Conservation (phyloP, 2,888 invertebrate species). For the Vannuccia rotundouncinata region DNA sequence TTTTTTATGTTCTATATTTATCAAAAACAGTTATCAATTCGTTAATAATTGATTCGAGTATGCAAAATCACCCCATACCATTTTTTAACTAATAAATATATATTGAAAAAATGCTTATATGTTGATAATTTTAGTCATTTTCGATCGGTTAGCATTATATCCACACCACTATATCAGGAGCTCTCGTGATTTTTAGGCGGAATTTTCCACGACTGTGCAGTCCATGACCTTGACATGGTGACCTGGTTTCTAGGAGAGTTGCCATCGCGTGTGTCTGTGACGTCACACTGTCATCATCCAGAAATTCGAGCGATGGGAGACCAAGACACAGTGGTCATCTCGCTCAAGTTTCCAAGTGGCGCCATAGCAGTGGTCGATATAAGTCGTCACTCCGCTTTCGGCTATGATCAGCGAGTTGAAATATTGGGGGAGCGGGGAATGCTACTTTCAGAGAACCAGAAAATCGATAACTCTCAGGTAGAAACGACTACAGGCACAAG, state of each 20-base stretch:
- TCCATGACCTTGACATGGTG: constrained; percentile 66
- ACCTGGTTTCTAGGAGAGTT: constrained; percentile 65
- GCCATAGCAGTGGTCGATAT: constrained; percentile 64
- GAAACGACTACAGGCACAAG: too few relatives aligned
- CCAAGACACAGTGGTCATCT: constrained; percentile 63
- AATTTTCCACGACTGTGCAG: constrained; percentile 66
- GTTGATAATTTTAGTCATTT: too few relatives aligned
- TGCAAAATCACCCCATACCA: too few relatives aligned
- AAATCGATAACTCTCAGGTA: too few relatives aligned
- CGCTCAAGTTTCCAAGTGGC: constrained; percentile 64
- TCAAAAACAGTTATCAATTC: too few relatives aligned
- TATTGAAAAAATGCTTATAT: too few relatives aligned
- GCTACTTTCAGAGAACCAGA: constrained; percentile 19
- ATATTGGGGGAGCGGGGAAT: constrained; percentile 43
- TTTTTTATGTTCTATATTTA: too few relatives aligned
- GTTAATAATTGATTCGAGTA: too few relatives aligned
- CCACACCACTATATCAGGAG: too few relatives aligned
- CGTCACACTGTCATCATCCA: constrained; percentile 61
- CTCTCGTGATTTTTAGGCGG: too few relatives aligned
- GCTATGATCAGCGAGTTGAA: constrained; percentile 68
- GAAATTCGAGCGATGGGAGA: constrained; percentile 63
- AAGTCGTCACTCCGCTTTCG: constrained; percentile 63
- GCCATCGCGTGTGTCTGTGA: constrained; percentile 61
- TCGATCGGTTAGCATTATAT: too few relatives aligned
- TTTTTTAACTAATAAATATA: too few relatives aligned